A percentile compares a stretch with the other conserved stretches of the same genome.
These are phyloP conservation scores for Ctenomys sociabilis DNA, from an alignment of 2,113 vertebrate genomes.

Conservation along the genomic window DNA sequence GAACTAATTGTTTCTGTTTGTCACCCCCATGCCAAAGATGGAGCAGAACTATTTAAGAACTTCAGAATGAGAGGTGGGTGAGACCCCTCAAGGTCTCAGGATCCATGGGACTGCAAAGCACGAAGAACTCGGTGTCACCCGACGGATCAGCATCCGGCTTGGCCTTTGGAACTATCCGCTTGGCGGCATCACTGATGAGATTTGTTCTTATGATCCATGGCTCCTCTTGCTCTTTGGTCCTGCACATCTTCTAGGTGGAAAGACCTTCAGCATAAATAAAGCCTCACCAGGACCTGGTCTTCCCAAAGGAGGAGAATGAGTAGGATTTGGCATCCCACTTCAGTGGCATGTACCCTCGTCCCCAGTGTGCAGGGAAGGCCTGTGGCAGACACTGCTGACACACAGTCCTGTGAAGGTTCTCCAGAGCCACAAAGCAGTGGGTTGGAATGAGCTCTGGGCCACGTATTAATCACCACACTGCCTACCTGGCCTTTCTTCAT, in stretches of 20 bases:
- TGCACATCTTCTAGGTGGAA: not conserved
- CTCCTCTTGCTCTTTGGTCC: too few relatives aligned
- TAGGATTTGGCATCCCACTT: rapidly evolving
- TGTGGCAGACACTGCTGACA: rapidly evolving
- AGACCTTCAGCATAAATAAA: not conserved
- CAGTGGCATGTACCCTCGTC: rapidly evolving
- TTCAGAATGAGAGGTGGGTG: not conserved
- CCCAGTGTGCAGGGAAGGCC: rapidly evolving
- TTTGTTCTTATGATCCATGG: not conserved
- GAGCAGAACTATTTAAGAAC: not conserved
- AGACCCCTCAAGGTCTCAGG: not conserved
- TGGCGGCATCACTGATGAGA: rapidly evolving
- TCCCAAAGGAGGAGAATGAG: not conserved
- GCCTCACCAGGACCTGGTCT: not conserved
- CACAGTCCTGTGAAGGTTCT: rapidly evolving
- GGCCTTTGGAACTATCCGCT: not conserved
- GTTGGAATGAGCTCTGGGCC: rapidly evolving
- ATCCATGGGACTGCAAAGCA: not conserved
- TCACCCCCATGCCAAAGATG: not conserved
- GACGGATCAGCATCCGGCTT: not conserved
- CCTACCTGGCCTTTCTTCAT: not conserved
- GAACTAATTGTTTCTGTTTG: conserved; percentile 61
- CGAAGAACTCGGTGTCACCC: rapidly evolving
- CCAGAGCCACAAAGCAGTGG: rapidly evolving
- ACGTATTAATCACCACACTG: rapidly evolving